These are phyloP conservation scores for Carettochelys insculpta DNA, from an alignment of 2,113 vertebrate genomes.

Conservation along the genomic window DNA sequence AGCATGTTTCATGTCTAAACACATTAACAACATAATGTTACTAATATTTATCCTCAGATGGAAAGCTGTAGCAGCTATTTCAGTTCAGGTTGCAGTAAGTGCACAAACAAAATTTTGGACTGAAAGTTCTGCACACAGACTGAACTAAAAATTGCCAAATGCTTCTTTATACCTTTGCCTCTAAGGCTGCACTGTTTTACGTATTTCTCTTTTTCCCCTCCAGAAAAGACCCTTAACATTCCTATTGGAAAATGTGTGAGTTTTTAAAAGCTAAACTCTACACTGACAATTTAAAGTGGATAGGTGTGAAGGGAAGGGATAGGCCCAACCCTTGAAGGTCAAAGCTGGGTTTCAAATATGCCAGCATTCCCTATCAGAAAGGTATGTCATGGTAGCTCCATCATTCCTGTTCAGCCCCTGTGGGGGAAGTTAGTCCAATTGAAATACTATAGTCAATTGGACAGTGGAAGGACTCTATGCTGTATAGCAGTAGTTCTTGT, in stretches of 20 bases:
- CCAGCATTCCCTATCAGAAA: background rate
- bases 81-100: background rate
- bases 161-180: background rate
- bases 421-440: background rate
- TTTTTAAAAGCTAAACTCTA: background rate
- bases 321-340: background rate
- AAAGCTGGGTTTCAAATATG: background rate
- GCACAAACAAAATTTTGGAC: background rate
- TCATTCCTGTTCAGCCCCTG: background rate
- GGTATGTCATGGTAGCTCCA: background rate
- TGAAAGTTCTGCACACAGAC: background rate
- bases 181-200: background rate
- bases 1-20: background rate
- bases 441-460: background rate
- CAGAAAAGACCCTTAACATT: slow-evolving; percentile 1
- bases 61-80: background rate
- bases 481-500: too few relatives aligned
- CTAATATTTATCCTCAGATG: background rate
- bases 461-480: background rate
- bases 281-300: background rate
- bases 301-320: background rate
- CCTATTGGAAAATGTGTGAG: background rate
- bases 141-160: background rate
- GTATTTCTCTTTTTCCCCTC: background rate
- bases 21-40: background rate